Evolutionary conservation across 1,140 invertebrate genomes (phyloP), one percentile per base, ranked within the genome.

Genomic region (Araneus ventricosus): DNA sequence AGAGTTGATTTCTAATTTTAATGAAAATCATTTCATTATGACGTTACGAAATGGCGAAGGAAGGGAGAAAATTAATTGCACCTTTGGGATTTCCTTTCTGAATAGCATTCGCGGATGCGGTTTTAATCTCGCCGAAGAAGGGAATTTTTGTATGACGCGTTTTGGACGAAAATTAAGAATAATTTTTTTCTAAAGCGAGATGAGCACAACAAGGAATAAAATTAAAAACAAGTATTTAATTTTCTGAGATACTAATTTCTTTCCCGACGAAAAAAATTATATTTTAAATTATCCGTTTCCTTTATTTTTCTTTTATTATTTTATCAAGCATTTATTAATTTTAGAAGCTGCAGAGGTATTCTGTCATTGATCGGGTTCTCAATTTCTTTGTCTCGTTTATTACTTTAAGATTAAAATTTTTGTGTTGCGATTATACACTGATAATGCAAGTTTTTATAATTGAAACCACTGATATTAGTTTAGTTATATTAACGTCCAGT

Each of bases 1-100:
- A 75, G 30, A 75, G 70, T 75, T 75, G 70, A 75, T 75, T 75
- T 30, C 70, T 75, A 75, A 75, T 75, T 75, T 75, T 75, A 75
- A 75, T 75, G 30, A 75, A 75, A 75, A 75, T 75, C 70, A 75
- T 75, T 75, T 34, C 70, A 75, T 75, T 75, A 75, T 34, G 70
- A 34, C 30, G 30, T 34, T 34, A 75, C 27, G 70, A 34, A 75
- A 75, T 2, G 22, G 70, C 17, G 27, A 17, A 20, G 30, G 34
- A 75, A 75, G 34, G 30, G 70, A 75, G 70, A 75, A 75, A 75
- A 75, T 75, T 75, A 75, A 75, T 75, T 75, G 70, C 70, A 75
- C 34, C 70, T 75, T 75, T 75, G 70, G 70, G 70, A 37, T 34
- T 75, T 20, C 14, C 27, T 34, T 45, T 45, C 27, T 30, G 34